Evolutionary conservation across 2,797 vertebrate species (phyloP).

Genomic region (Brachyalestes nurse): DNA sequence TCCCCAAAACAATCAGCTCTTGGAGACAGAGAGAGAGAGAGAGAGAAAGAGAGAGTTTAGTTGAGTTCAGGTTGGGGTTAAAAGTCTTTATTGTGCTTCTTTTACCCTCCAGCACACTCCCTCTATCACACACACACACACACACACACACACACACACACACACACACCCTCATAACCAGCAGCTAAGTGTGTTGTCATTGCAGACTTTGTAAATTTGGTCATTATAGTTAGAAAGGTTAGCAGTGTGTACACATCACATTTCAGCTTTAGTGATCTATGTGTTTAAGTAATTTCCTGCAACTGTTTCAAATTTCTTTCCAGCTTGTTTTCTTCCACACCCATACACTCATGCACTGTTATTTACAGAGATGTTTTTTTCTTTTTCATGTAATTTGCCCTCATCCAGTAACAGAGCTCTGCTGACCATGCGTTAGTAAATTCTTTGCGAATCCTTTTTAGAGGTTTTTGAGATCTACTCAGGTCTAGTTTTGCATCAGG

Average conservation of each 20-base stretch:
- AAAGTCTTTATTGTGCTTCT: conserved; percentile 71
- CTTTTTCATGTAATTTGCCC: background rate
- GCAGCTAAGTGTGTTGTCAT: conserved; percentile 44
- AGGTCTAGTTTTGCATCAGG: conserved; percentile 54
- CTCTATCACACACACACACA: conserved; percentile 57
- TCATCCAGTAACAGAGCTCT: background rate
- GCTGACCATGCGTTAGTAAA: conserved; percentile 29
- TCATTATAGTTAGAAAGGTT: conserved; percentile 44
- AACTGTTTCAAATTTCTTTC: conserved; percentile 40
- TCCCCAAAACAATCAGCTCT: conserved; percentile 67
- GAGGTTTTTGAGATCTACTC: conserved; percentile 35
- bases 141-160: conserved; percentile 31
- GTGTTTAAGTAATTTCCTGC: conserved; percentile 36
- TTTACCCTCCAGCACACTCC: conserved; percentile 75
- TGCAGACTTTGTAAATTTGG: conserved; percentile 53
- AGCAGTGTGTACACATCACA: conserved; percentile 43
- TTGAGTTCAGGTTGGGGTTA: conserved; percentile 48
- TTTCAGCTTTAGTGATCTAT: conserved; percentile 6
- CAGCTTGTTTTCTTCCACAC: background rate
- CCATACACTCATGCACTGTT: background rate
- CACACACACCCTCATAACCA: conserved; percentile 34
- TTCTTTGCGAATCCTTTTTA: conserved; percentile 35
- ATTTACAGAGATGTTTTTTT: background rate
- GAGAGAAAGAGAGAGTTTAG: conserved; percentile 66
- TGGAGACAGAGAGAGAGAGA: conserved; percentile 66